Evolutionary conservation across 2,797 vertebrate species (phyloP), one percentile per base, ranked within the genome.

Genomic region (Myotis planiceps): DNA sequence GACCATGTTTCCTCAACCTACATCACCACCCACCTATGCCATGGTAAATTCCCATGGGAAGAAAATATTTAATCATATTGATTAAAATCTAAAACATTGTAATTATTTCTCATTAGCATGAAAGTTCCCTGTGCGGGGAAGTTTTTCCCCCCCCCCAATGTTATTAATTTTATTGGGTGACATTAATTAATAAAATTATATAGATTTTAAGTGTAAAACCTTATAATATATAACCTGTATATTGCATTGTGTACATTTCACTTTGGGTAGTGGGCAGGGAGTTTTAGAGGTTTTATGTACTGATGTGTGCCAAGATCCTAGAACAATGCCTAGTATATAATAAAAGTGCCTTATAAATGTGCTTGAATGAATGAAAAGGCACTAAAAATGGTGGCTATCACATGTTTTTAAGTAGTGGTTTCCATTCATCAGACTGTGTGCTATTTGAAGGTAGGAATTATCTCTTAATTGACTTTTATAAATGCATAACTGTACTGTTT

Each of bases 381-480:
- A 51, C 21, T 66, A 65, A 82, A 63, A 69, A 78, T 23, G 3
- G 14, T 5, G 3, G 0, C 15, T 80, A 45, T 58, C 76, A 25
- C 1, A 19, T 74, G 19, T 25, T 66, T 42, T 45, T 71, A 85
- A 55, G 19, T 45, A 25, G 25, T 37, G 74, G 23, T 69, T 88
- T 75, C 13, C 8, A 87, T 65, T 29, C 37, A 51, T 16, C 5
- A 71, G 29, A 66, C 9, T 87, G 12, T 39, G 7, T 32, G 39
- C 13, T 74, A 1, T 42, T 83, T 53, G 51, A 80, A 96, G 58
- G n/a, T 37, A 71, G 25, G n/a, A 87, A 58, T 3, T 69, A 23
- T 2, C 29, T 88, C 45, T 79, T 83, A 89, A 66, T 53, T 81
- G 63, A 84, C 18, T 89, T 75, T 87, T 69, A 81, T 81, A 89